Evolutionary conservation across 2,113 vertebrate species (phyloP).

Genomic region (Mirza zaza): DNA sequence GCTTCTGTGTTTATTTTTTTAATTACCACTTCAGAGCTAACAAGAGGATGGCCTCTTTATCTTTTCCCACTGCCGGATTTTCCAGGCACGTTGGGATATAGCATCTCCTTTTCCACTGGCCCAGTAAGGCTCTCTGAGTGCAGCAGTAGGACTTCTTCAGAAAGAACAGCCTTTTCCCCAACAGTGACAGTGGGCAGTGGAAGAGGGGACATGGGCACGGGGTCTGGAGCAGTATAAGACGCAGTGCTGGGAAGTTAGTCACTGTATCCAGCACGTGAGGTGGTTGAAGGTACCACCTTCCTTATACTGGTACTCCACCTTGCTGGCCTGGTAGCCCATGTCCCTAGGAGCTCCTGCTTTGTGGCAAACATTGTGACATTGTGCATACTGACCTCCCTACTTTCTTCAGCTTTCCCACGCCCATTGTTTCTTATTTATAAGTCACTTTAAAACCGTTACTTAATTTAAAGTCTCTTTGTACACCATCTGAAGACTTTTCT

Average conservation of each 20-base stretch:
- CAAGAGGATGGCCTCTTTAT: not conserved
- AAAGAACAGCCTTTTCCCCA: not conserved
- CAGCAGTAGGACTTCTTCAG: not conserved
- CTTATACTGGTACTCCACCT: not conserved
- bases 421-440: not conserved
- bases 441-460: not conserved
- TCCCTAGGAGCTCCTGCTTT: not conserved
- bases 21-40: not conserved
- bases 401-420: not conserved
- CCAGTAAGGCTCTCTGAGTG: not conserved
- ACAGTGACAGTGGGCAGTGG: not conserved
- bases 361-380: rapidly evolving
- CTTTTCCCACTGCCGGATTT: not conserved
- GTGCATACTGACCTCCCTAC: not conserved
- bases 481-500: not conserved
- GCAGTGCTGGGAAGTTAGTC: not conserved
- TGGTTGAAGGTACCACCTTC: rapidly evolving
- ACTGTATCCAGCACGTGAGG: rapidly evolving
- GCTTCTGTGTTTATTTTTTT: not conserved
- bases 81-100: not conserved
- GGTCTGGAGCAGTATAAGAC: not conserved
- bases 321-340: no score
- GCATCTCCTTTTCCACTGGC: not conserved
- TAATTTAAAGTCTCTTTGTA: not conserved
- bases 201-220: rapidly evolving